Base-by-base conservation (phyloP, 1,140 invertebrate genomes). In the Cherax quadricarinatus region DNA sequence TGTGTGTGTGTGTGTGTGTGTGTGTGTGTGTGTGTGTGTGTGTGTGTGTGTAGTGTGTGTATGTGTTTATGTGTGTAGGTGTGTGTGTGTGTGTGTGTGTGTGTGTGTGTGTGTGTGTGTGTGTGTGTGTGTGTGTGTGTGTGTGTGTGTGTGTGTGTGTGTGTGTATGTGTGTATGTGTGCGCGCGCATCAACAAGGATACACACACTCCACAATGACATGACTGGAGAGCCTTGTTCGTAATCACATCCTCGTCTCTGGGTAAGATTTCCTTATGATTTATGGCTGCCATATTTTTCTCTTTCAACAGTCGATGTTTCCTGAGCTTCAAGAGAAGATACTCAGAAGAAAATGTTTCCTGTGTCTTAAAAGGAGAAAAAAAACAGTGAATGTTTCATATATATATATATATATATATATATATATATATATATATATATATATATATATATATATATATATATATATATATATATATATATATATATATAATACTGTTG, bases 91-190 rank as follows among this genome's bases (percentile, higher is more conserved):
- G 18, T 66, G 18, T 66, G 16, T 66, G 18, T 66, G 0, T 70
- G 82, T 85, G 0, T 85, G 57, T 85, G 4, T 85, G 82, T 85
- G n/a, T 85, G 57, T 66, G 18, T 66, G 18, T 66, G 18, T 66
- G 18, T 21, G 62, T 66, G 12, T 21, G 18, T 14, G 18, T 66
- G 62, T 66, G 18, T 66, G 18, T 14, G 62, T 66, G 18, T 66
- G 62, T 66, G 18, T 66, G 18, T 66, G 62, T 66, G 62, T 21
- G 62, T 66, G 62, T 66, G 62, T 66, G 62, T 14, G 18, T 21
- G 62, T 66, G 62, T 73, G 70, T 73, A n/a, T 24, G 70, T 73
- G 70, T 24, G 70, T 73, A n/a, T 18, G 4, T 4, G 21, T 5
- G n/a, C 6, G 10, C n/a, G 70, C 3, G 12, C 6, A n/a, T 75